Conservation (phyloP, 2,888 invertebrate species). For the Chalcosyrphus nemorum region DNA sequence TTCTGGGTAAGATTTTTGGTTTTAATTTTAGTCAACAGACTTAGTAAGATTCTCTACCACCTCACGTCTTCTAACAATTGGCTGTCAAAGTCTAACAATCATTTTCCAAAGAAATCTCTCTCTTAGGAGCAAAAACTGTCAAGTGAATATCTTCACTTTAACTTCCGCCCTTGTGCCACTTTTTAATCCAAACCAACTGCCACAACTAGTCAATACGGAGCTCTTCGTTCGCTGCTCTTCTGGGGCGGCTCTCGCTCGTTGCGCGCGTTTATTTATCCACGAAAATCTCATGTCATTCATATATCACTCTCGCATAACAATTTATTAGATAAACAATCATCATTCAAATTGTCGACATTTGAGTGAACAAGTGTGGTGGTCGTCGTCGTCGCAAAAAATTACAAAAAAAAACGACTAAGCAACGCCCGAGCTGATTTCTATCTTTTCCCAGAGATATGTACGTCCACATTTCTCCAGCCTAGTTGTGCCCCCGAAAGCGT, state of each 20-base stretch:
- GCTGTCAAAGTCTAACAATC: too few species aligned
- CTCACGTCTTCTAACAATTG: too few species aligned
- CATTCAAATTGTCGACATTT: conserved; percentile 72
- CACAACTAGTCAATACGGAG: conserved; percentile 46
- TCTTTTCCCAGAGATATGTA: conserved; percentile 20
- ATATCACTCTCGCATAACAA: conserved; percentile 76
- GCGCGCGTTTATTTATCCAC: conserved; percentile 74
- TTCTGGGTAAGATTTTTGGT: too few species aligned
- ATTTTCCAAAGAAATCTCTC: too few species aligned
- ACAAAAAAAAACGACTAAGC: conserved; percentile 25
- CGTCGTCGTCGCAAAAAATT: conserved; percentile 26
- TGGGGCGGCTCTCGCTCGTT: background rate
- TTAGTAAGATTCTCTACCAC: too few species aligned
- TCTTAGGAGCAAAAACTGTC: too few species aligned
- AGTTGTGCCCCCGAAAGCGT: background rate
- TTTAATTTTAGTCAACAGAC: too few species aligned
- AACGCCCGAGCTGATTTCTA: conserved; percentile 30
- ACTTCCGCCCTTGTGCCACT: conserved; percentile 37
- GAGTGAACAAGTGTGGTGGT: conserved; percentile 69
- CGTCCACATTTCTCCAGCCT: conserved; percentile 11
- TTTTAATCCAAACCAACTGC: conserved; percentile 36
- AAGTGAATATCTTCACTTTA: conserved; percentile 21
- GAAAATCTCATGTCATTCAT: conserved; percentile 76
- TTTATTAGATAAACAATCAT: conserved; percentile 76
- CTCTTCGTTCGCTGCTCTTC: conserved; percentile 41